A percentile compares a stretch with the other conserved stretches of the same genome.
Conservation (phyloP, 2,113 vertebrate species). For the Rhombomys opimus region DNA sequence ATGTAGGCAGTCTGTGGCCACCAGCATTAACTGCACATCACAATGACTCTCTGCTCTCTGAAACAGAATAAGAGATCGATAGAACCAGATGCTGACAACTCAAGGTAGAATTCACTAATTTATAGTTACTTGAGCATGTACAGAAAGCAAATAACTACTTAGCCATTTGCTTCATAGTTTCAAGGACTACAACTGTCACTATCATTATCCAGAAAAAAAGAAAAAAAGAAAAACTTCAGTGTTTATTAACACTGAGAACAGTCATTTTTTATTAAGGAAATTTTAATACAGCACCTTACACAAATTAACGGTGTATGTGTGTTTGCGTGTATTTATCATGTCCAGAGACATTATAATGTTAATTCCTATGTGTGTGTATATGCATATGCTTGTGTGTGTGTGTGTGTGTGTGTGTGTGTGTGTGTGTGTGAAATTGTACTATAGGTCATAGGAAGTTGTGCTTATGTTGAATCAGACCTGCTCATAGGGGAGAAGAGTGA, state of each 20-base stretch:
- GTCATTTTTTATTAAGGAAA: constrained; percentile 41
- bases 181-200: constrained; percentile 39
- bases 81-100: constrained; percentile 76
- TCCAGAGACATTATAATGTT: not conserved
- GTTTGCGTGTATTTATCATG: not conserved
- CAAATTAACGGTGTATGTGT: not conserved
- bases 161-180: constrained; percentile 61
- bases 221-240: not conserved
- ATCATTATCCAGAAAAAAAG: constrained; percentile 22
- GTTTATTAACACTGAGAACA: constrained; percentile 54
- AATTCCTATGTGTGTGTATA: not conserved
- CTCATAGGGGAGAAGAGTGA: not conserved
- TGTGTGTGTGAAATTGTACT: not conserved
- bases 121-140: constrained; percentile 61
- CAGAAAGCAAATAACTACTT: constrained; percentile 80
- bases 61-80: constrained; percentile 84
- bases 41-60: constrained; percentile 85
- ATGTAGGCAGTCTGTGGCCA: constrained; percentile 84
- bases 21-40: constrained; percentile 83
- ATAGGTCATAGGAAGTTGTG: not conserved
- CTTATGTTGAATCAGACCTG: not conserved
- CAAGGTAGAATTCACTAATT: constrained; percentile 79
- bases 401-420: not conserved
- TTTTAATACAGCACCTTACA: constrained; percentile 27
- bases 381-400: no score